Percentiles rank a stretch among this genome's conserved stretches.
Conservation (phyloP, 2,797 vertebrate genomes). For the Aldrovandia affinis region DNA sequence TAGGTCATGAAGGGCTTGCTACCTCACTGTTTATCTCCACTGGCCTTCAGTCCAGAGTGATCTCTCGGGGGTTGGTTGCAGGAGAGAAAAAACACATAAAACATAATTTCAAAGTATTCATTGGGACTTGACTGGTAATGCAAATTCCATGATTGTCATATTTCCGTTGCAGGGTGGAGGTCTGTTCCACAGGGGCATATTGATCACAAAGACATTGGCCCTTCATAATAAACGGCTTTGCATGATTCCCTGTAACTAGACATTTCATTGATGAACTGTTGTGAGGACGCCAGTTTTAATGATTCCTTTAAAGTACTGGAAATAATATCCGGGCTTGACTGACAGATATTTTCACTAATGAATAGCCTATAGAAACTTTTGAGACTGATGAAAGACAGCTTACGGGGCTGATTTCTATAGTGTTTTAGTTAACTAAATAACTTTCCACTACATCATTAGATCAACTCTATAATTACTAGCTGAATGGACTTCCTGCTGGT, state of each 20-base stretch:
- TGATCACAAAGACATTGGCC: background rate
- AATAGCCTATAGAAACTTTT: background rate
- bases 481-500: background rate
- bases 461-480: background rate
- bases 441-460: background rate
- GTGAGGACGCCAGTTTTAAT: background rate
- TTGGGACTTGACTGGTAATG: constrained; percentile 6
- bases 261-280: background rate
- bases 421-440: background rate
- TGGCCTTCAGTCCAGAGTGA: no score
- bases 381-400: background rate
- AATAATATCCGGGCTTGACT: background rate
- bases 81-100: background rate
- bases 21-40: background rate
- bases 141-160: background rate
- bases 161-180: background rate
- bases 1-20: background rate
- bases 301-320: background rate
- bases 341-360: constrained; percentile 9
- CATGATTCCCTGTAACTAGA: background rate
- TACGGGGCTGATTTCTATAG: background rate
- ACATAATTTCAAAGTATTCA: background rate
- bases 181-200: background rate
- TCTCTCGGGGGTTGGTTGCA: background rate
- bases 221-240: background rate